phyloP scores from a whole-genome alignment of 2,797 vertebrate genomes.

The Neosilurus mollespiculum region DNA sequence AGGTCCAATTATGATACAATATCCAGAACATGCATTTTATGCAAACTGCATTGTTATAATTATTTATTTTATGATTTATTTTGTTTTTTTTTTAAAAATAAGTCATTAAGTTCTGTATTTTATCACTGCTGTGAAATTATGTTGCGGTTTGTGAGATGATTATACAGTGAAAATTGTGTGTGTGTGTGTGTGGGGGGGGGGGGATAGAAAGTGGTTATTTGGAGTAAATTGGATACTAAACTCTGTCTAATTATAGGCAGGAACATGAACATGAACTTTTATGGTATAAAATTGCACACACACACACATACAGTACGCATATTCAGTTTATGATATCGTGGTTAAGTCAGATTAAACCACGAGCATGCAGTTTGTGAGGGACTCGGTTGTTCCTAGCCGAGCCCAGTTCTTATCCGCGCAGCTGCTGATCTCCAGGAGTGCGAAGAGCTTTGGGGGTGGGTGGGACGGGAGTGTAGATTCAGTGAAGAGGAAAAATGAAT shows the following conservation, averaged over 20 bases:
- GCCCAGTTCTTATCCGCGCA: neutral
- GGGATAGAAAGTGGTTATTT: neutral
- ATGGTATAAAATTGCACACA: neutral
- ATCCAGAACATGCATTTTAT: neutral
- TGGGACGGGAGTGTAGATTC: conserved; percentile 34
- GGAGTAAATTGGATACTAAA: neutral
- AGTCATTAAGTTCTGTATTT: neutral
- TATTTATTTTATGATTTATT: neutral
- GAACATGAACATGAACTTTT: neutral
- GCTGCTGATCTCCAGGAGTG: conserved; percentile 36
- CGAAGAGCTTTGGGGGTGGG: neutral
- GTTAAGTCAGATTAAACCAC: neutral
- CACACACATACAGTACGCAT: neutral
- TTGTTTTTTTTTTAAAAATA: neutral
- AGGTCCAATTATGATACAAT: neutral
- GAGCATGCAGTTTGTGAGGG: neutral
- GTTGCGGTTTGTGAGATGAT: neutral
- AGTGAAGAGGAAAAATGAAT: conserved; percentile 50
- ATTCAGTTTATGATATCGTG: neutral
- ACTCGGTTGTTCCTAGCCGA: neutral
- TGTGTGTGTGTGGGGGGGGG: too few species aligned
- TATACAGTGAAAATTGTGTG: neutral
- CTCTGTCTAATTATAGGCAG: neutral
- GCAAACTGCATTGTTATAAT: neutral
- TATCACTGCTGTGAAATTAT: too few species aligned